These are phyloP conservation scores for Tipula unca DNA, from an alignment of 2,888 invertebrate genomes.

Conservation along the genomic window DNA sequence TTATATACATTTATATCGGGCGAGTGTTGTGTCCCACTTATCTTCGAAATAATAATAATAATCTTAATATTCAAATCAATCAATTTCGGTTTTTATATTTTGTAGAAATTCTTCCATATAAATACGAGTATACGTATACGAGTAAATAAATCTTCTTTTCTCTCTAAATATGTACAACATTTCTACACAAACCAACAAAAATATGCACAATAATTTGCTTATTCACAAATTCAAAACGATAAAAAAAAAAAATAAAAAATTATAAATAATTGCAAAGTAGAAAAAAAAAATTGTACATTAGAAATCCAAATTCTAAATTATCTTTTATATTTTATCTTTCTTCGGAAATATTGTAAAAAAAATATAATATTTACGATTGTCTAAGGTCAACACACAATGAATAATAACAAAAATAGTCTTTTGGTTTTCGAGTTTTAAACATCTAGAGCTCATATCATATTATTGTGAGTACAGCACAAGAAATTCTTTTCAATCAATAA, in stretches of 20 bases:
- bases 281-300: not conserved
- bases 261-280: not conserved
- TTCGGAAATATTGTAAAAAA: not conserved
- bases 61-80: not conserved
- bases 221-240: not conserved
- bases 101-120: no score
- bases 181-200: not conserved
- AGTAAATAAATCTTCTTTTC: not conserved
- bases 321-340: not conserved
- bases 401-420: not conserved
- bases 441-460: not conserved
- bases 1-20: not conserved
- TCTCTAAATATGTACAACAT: not conserved
- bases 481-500: not conserved
- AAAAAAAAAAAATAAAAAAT: not conserved
- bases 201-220: not conserved
- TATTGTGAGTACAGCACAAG: not conserved
- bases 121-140: not conserved
- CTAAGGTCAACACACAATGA: constrained; percentile 8
- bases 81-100: not conserved
- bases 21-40: not conserved
- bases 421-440: not conserved
- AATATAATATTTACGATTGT: not conserved
- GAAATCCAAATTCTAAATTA: not conserved
- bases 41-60: not conserved